These are phyloP conservation scores for Dolomedes plantarius DNA, from an alignment of 2,888 invertebrate species.

Conservation along the genomic window DNA sequence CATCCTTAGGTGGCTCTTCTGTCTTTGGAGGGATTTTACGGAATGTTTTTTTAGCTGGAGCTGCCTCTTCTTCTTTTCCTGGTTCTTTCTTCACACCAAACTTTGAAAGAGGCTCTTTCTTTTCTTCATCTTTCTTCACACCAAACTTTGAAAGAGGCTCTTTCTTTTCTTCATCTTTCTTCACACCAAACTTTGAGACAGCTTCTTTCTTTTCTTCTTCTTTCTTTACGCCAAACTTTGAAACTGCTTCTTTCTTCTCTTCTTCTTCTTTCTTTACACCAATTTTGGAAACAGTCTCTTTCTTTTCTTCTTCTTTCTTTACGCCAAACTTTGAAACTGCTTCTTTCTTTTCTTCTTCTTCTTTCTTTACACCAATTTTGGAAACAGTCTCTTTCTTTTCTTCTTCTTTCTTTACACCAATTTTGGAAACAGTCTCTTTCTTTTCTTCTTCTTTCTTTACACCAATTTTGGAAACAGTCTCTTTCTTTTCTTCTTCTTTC, in stretches of 20 bases:
- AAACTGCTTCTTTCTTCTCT: not conserved
- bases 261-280: not conserved
- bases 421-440: not conserved
- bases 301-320: not conserved
- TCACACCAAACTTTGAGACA: slow-evolving; percentile 4
- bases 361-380: not conserved
- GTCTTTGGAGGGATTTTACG: slow-evolving; percentile 22
- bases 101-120: slow-evolving; percentile 18
- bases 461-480: not conserved
- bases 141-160: not conserved
- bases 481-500: slow-evolving; percentile 25
- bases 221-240: slow-evolving; percentile 1
- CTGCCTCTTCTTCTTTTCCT: not conserved
- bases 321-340: slow-evolving; percentile 3
- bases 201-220: not conserved
- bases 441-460: slow-evolving; percentile 3
- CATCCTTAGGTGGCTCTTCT: slow-evolving; percentile 31
- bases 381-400: not conserved
- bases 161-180: not conserved
- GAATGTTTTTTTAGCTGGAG: not conserved
- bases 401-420: not conserved
- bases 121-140: slow-evolving; percentile 1
- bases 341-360: not conserved
- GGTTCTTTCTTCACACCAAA: not conserved
- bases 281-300: too few relatives aligned